A percentile compares a stretch with the other conserved stretches of the same genome.
Evolutionary conservation across 2,797 vertebrate genomes (phyloP).

Genomic region (Natrix natrix): DNA sequence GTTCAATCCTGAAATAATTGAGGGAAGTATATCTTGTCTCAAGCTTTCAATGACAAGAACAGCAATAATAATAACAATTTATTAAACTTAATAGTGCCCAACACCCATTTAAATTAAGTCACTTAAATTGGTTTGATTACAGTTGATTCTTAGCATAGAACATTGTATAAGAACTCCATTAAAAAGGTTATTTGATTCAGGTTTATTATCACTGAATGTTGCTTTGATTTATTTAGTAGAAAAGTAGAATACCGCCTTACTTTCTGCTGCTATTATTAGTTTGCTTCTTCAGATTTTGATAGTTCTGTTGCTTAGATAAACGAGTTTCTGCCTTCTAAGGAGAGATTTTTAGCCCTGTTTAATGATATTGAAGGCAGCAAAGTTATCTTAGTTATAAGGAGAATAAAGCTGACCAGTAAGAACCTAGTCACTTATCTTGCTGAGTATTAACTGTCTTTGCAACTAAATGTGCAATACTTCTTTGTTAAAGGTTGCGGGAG

Average conservation of each 20-base stretch:
- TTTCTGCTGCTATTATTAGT: background rate
- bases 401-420: background rate
- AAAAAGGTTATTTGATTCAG: background rate
- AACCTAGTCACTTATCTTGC: background rate
- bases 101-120: background rate
- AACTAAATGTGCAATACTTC: slow-evolving; percentile 1
- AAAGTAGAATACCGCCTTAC: background rate
- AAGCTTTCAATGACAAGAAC: background rate
- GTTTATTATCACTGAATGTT: background rate
- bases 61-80: background rate
- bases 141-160: background rate
- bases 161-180: background rate
- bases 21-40: background rate
- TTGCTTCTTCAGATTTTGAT: background rate
- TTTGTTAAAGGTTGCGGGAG: slow-evolving; percentile 83
- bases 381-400: background rate
- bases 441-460: background rate
- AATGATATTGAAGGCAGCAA: background rate
- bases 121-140: background rate
- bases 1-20: background rate
- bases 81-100: background rate
- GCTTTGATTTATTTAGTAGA: background rate
- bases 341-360: background rate
- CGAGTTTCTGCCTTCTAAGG: background rate
- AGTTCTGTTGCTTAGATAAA: background rate